Percentiles rank a stretch among this genome's conserved stretches.
Conservation (phyloP, 2,797 vertebrate genomes). For the Tenualosa ilisha region DNA sequence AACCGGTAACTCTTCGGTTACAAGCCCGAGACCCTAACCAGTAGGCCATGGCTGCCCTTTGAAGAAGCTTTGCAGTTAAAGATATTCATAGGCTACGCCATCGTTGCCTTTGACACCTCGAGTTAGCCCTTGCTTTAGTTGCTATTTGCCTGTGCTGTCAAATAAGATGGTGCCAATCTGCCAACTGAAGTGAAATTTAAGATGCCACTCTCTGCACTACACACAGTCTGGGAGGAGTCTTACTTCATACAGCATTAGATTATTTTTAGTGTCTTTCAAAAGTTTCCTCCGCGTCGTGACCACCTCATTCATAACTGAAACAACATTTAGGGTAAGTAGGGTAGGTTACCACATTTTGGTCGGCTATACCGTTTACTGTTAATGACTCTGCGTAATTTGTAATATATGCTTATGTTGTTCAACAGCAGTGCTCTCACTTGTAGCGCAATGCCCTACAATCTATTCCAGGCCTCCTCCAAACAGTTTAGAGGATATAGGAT, state of each 20-base stretch:
- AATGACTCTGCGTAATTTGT: not conserved
- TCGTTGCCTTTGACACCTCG: not conserved
- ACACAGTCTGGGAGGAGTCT: slow-evolving; percentile 27
- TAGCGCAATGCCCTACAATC: not conserved
- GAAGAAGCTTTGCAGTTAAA: not conserved
- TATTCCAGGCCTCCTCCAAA: too few relatives aligned
- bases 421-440: not conserved
- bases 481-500: too few relatives aligned
- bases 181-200: slow-evolving; percentile 76
- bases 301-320: slow-evolving; percentile 17
- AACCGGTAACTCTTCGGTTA: too few relatives aligned
- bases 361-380: too few relatives aligned
- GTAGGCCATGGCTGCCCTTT: not conserved
- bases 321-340: slow-evolving; percentile 22
- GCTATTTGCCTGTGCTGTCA: not conserved
- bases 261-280: not conserved
- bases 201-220: slow-evolving; percentile 50
- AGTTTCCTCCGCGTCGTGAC: not conserved
- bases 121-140: not conserved
- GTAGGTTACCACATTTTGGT: not conserved
- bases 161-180: slow-evolving; percentile 63
- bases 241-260: not conserved
- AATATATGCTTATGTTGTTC: not conserved
- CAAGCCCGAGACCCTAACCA: too few relatives aligned
- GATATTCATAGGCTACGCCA: not conserved